These are phyloP conservation scores for Aldrovandia affinis DNA, from an alignment of 2,797 vertebrate genomes.

Conservation along the genomic window DNA sequence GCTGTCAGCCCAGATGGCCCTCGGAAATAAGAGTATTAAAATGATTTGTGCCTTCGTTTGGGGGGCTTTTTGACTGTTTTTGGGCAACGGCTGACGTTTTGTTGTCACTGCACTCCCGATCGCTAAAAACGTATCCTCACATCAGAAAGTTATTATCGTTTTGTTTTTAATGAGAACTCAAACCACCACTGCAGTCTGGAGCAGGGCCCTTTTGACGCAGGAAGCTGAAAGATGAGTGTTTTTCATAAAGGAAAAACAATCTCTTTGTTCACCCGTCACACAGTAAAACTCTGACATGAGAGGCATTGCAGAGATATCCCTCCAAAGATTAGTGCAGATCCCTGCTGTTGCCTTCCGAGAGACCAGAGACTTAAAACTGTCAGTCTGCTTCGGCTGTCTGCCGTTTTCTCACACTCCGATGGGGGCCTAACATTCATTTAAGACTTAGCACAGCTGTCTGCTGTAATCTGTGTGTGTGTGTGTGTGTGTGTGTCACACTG, in stretches of 20 bases:
- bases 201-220: neutral
- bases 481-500: constrained; percentile 21
- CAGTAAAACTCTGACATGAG: constrained; percentile 60
- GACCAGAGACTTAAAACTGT: constrained; percentile 56
- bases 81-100: neutral
- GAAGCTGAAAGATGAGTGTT: neutral
- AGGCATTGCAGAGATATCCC: constrained; percentile 56
- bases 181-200: neutral
- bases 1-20: neutral
- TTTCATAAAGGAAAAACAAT: constrained; percentile 57
- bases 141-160: neutral
- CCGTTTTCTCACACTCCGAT: constrained; percentile 59
- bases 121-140: neutral
- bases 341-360: constrained; percentile 46
- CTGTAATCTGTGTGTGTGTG: constrained; percentile 12
- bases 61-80: neutral
- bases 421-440: constrained; percentile 48
- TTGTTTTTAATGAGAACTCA: neutral
- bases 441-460: constrained; percentile 50
- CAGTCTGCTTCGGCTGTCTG: constrained; percentile 40
- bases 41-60: too few relatives aligned
- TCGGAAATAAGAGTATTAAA: too few relatives aligned
- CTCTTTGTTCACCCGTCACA: constrained; percentile 62
- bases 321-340: constrained; percentile 49
- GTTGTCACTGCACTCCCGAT: neutral